Conservation (phyloP, 2,888 invertebrate species). For the Drosophila affinis region DNA sequence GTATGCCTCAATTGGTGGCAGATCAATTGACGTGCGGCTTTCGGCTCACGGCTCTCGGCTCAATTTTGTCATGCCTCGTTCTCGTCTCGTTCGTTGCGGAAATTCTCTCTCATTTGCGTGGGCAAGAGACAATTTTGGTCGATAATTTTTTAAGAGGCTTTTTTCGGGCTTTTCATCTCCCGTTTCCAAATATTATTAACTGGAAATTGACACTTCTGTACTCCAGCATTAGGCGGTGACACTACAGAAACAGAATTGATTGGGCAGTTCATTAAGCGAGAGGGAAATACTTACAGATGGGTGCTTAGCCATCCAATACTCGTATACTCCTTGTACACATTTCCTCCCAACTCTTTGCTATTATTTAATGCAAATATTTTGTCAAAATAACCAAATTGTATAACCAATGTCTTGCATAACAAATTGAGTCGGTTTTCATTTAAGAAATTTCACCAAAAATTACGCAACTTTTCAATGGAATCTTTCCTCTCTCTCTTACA, state of each 20-base stretch:
- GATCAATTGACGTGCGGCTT: conserved; percentile 59
- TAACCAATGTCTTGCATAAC: neutral
- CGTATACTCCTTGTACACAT: no score
- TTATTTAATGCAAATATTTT: no score
- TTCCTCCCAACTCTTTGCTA: no score
- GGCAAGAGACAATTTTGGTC: conserved; percentile 56
- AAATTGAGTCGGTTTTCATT: neutral
- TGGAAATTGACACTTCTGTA: conserved; percentile 56
- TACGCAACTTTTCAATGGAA: conserved; percentile 1
- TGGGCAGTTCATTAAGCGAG: neutral
- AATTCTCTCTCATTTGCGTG: conserved; percentile 65
- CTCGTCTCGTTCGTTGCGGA: conserved; percentile 15
- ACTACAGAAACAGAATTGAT: conserved; percentile 20
- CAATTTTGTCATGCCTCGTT: conserved; percentile 74
- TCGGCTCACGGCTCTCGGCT: conserved; percentile 56
- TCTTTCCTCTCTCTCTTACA: conserved; percentile 8
- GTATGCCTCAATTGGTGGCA: conserved; percentile 36
- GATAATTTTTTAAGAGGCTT: conserved; percentile 74
- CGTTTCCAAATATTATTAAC: conserved; percentile 53
- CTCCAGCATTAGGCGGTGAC: conserved; percentile 13
- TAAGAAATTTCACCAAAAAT: neutral
- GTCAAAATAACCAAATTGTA: no score
- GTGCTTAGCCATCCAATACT: neutral
- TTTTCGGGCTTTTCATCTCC: conserved; percentile 58
- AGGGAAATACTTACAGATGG: conserved; percentile 1